Evolutionary conservation across 2,113 vertebrate genomes (phyloP).

Genomic region (Mugil cephalus): DNA sequence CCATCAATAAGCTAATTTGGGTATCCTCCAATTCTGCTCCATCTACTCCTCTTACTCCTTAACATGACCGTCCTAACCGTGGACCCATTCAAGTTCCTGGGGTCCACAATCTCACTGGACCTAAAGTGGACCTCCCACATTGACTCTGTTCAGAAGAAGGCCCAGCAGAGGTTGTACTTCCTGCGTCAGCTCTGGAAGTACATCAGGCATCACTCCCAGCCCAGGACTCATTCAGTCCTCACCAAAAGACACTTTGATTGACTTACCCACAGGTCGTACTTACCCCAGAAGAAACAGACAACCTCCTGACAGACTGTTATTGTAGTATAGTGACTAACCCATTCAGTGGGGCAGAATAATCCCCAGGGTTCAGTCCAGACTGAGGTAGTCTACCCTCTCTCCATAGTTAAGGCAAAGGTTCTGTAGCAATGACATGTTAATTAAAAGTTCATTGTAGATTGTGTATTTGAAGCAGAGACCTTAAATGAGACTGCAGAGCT

Average conservation of each 20-base stretch:
- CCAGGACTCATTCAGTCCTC: background rate
- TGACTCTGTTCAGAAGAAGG: no score
- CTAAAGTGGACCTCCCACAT: background rate
- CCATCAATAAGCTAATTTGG: no score
- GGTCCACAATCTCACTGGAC: no score
- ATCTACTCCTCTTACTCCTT: no score
- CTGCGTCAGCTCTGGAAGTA: no score
- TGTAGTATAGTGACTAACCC: background rate
- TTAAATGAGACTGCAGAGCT: no score
- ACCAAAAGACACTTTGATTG: background rate
- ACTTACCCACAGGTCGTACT: background rate
- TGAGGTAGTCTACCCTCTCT: background rate
- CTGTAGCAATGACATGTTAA: background rate
- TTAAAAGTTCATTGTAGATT: no score
- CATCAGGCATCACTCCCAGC: background rate
- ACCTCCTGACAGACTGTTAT: conserved; percentile 5
- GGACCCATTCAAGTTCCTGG: no score
- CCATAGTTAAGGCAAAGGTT: background rate
- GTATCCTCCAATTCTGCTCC: no score
- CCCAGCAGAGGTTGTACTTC: no score
- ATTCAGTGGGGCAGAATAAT: background rate
- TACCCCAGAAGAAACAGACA: background rate
- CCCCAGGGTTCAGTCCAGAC: background rate
- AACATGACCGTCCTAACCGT: no score
- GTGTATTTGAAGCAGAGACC: no score